Percentiles rank a stretch among this genome's conserved stretches.
phyloP scores from a whole-genome alignment of 2,888 invertebrate species.

The Hypena proboscidalis region DNA sequence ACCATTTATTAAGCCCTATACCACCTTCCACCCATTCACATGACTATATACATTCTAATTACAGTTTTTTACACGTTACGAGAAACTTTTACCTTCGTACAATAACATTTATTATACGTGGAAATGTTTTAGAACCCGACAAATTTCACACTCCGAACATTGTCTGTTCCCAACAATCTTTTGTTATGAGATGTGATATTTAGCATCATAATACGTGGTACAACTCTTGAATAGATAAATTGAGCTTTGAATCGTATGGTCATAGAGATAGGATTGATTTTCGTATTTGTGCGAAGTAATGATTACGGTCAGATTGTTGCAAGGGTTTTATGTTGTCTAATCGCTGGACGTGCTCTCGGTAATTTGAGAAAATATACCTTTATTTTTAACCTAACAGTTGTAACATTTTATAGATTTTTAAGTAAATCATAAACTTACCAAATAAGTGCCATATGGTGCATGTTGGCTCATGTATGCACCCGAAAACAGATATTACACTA shows the following conservation, averaged over 20 bases:
- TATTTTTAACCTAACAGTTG: too few species aligned
- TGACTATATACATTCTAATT: slow-evolving; percentile 21
- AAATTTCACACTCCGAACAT: slow-evolving; percentile 47
- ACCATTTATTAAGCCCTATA: too few species aligned
- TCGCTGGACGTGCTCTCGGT: neutral
- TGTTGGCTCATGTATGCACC: too few species aligned
- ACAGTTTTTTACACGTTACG: slow-evolving; percentile 1
- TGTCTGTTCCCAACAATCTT: slow-evolving; percentile 26
- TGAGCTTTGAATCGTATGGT: neutral
- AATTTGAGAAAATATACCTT: too few species aligned
- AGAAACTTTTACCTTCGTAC: slow-evolving; percentile 7
- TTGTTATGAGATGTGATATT: slow-evolving; percentile 42
- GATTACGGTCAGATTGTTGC: neutral
- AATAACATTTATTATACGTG: slow-evolving; percentile 26
- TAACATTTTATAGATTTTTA: too few species aligned
- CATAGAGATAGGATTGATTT: neutral
- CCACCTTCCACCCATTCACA: too few species aligned
- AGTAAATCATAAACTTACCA: too few species aligned
- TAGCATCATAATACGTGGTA: slow-evolving; percentile 46
- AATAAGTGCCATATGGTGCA: too few species aligned
- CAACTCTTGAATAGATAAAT: neutral
- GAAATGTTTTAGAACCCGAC: slow-evolving; percentile 46
- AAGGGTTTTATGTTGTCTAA: slow-evolving; percentile 5
- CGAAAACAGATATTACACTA: too few species aligned
- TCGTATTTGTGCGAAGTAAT: slow-evolving; percentile 1